phyloP scores from a whole-genome alignment of 2,888 invertebrate species.

The Enchytraeus crypticus region DNA sequence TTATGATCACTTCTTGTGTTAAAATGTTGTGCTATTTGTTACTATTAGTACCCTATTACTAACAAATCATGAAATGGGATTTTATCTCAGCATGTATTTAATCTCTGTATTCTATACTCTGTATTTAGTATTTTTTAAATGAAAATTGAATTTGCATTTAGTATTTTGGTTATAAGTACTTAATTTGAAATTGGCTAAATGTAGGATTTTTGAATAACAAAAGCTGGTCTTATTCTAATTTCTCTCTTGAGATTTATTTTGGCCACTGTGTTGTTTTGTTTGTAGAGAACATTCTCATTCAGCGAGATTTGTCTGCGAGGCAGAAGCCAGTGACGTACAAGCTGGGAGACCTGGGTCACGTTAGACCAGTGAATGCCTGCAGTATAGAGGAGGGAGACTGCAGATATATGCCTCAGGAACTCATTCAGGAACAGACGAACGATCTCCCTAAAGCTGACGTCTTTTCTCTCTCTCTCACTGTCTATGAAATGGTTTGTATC shows the following conservation, averaged over 20 bases:
- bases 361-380: neutral
- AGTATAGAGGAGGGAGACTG: conserved; percentile 84
- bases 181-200: neutral
- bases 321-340: neutral
- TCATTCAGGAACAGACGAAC: conserved; percentile 69
- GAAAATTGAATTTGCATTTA: no score
- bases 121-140: no score
- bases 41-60: no score
- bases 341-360: neutral
- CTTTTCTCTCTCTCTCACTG: conserved; percentile 72
- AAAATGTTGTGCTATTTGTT: no score
- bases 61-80: no score
- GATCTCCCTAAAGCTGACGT: conserved; percentile 80
- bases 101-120: no score
- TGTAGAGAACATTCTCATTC: neutral
- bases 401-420: conserved; percentile 76
- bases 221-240: neutral
- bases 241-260: neutral
- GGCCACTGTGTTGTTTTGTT: neutral
- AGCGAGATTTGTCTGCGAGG: no score
- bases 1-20: no score
- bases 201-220: neutral
- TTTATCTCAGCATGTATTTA: no score
- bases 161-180: neutral
- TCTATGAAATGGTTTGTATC: conserved; percentile 51